Conservation (phyloP, 1,140 invertebrate genomes). For the Halyomorpha halys region DNA sequence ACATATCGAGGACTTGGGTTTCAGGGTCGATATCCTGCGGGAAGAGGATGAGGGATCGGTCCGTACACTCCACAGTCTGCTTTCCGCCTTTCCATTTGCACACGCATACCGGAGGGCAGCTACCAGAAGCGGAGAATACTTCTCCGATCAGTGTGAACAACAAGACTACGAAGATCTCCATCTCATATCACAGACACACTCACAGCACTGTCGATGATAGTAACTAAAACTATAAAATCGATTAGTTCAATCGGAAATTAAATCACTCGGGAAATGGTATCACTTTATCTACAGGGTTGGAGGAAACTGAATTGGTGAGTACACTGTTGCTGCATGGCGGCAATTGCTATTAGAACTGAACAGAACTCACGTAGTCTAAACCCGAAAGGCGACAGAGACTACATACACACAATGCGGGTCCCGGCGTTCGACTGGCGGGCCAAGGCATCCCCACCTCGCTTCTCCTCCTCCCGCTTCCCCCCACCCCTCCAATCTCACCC, state of each 20-base stretch:
- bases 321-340: neutral
- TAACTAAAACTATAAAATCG: too few species aligned
- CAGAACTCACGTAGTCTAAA: neutral
- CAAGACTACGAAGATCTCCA: slow-evolving; percentile 19
- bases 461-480: slow-evolving; percentile 26
- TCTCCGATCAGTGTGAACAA: slow-evolving; percentile 14
- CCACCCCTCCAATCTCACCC: slow-evolving; percentile 21
- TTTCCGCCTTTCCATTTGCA: slow-evolving; percentile 91
- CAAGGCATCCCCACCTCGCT: slow-evolving; percentile 21
- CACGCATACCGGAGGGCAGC: slow-evolving; percentile 65
- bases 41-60: slow-evolving; percentile 66
- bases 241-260: neutral
- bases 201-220: too few species aligned
- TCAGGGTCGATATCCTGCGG: slow-evolving; percentile 71
- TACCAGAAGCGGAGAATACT: slow-evolving; percentile 34
- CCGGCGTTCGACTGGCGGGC: neutral
- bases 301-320: neutral
- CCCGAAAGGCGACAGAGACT: neutral
- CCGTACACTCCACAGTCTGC: slow-evolving; percentile 77
- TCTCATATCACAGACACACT: slow-evolving; percentile 5
- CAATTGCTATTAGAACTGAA: neutral
- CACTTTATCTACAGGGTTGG: neutral
- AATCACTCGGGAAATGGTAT: neutral
- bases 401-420: neutral
- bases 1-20: slow-evolving; percentile 81